Base-by-base conservation (phyloP, 2,888 invertebrate species). In the Xestia ashworthii region DNA sequence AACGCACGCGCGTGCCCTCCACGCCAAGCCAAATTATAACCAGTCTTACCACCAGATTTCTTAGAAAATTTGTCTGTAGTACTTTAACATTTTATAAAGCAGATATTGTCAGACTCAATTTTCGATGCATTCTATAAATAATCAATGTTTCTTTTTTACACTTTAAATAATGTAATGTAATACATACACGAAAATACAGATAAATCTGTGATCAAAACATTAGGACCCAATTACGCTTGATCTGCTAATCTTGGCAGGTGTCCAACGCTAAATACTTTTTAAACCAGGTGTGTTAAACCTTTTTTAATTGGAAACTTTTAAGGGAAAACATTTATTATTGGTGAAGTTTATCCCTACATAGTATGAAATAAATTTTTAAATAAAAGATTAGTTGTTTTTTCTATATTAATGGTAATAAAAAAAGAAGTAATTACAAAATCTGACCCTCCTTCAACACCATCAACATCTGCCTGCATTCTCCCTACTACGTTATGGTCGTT, bases 251-350 rank as follows among this genome's bases (percentile, higher is more conserved):
- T 22, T 75, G 75, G 66, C 75, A 67, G 25, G 14, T 67, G 14
- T n/a, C 58, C 75, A 76, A 75, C 16, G 22, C 41, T 75, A 67
- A 60, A 48, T 41, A 67, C 32, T 32, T 48, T 48, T 76, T 60
- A 58, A 75, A 76, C 14, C 32, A 67, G 67, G 58, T 75, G 41
- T 60, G 32, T 60, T 32, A 32, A 64, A 64, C 44, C n/a, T 74
- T 46, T 53, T 74, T 76, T 74, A 53, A 76, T 74, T 64, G 74
- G 41, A 41, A 41, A 41, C 41, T 41, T 71, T 60, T 22, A 74
- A 11, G 5, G 41, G 22, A 16, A 44, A 62, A 5, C 46, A 19
- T 22, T 12, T 16, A 16, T 12, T 16, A 16, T 16, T 22, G 60
- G 41, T 11, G 14, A 14, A 46, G 19, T 19, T 58, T 71, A 22